Base-by-base conservation (phyloP, 2,797 vertebrate species). In the Tenualosa ilisha region DNA sequence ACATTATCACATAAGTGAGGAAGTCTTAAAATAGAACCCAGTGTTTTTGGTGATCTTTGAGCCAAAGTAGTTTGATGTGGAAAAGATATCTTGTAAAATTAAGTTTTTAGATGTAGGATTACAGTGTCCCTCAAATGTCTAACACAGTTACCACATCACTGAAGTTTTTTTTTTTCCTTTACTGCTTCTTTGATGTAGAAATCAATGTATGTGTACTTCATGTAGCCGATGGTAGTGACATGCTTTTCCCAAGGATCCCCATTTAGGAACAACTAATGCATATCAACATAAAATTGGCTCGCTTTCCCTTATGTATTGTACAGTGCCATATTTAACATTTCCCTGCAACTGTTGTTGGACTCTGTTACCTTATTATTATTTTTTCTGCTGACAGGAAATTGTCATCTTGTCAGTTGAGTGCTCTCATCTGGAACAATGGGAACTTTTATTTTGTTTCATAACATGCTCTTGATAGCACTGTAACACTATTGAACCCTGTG, bases 301-400 rank as follows among this genome's bases (percentile, higher is more conserved):
- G 91, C 87, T 91, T 91, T 93, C 88, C 88, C 91, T 91, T 92
- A 88, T 86, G 83, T 91, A 88, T 89, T 91, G 90, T 93, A 88
- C 88, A 89, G 89, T 93, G 91, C 89, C 90, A 91, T 91, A 86
- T 85, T 90, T 84, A 90, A 88, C 84, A 81, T 87, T 91, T 89
- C 37, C 87, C 88, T 87, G 88, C 88, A 88, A 65, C 89, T 87
- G 81, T 75, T 85, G 86, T 89, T 91, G 88, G 84, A 91, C 81
- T 86, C 68, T 75, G 81, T 88, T 89, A 86, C 89, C 13, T 75
- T 37, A 40, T 40, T 15, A 15, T 72, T 56, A 72, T 89, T 89
- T 46, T 86, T 46, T 61, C 40, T 81, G 83, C 40, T 51, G 46
- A 82, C 40, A 26, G 54, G 84, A 83, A 82, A 54, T 63, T 51